Base-by-base conservation (phyloP, 2,113 vertebrate genomes). In the Brienomyrus brachyistius region DNA sequence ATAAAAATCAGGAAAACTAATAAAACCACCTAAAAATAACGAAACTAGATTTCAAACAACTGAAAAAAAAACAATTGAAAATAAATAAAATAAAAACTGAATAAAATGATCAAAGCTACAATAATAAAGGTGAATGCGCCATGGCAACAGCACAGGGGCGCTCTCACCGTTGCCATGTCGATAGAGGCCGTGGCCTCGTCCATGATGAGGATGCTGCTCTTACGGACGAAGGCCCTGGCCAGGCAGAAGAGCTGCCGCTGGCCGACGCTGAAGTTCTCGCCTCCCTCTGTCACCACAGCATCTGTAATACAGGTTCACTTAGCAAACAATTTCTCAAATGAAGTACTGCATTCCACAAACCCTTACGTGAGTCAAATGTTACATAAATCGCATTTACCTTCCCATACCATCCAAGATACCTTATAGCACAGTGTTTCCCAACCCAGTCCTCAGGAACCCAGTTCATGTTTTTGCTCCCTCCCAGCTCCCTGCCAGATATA, bases 201-300 rank as follows among this genome's bases (percentile, higher is more conserved):
- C 98, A 99, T 99, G 91, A 99, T 99, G 90, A 99, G 96, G 91
- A 99, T 98, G 92, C 98, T 99, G 93, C 98, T 99, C 94, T 99
- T 99, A 19, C 98, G 96, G 17, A 99, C 98, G 8, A 99, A 99
- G 6, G 98, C 98, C 92, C 98, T 93, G 3, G 98, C 98, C 56
- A 99, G 93, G 86, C 98, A 99, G 93, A 99, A 99, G 84, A 99
- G 97, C 92, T 99, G 98, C 86, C 98, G 93, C 95, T 99, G 98
- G 0, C 98, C 98, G 0, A 99, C 98, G 0, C 98, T 99, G 92
- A 99, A 99, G 92, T 99, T 99, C 93, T 99, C 98, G 2, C 98
- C 98, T 13, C 98, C 98, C 94, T 99, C 98, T 0, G 97, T 99
- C 89, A 99, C 98, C 11, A 96, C 92, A 0, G 97, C 98, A 85